Percentiles rank a stretch among this genome's conserved stretches.
These are phyloP conservation scores for Cephus pygmeus DNA, from an alignment of 2,888 invertebrate species.

Conservation along the genomic window DNA sequence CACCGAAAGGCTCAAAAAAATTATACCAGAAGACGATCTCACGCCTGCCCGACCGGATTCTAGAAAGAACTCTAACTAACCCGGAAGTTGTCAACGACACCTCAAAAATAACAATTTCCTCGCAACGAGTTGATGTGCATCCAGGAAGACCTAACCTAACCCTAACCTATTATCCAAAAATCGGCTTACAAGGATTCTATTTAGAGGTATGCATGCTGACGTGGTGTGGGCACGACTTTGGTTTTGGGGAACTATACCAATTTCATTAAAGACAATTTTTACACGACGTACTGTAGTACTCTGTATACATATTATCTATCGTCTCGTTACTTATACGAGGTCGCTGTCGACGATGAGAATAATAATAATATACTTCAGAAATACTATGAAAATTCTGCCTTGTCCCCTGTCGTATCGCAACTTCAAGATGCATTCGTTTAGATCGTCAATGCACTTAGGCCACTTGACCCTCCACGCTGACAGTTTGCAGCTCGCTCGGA, in stretches of 20 bases:
- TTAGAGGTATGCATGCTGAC: neutral
- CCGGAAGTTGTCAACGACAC: neutral
- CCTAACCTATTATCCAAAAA: neutral
- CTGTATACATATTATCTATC: neutral
- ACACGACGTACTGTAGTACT: neutral
- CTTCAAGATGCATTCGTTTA: neutral
- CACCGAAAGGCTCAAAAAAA: neutral
- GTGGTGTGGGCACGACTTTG: neutral
- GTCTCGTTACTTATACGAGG: neutral
- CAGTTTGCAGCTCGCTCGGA: neutral
- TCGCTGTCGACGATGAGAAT: neutral
- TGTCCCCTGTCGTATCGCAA: neutral
- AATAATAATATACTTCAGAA: neutral
- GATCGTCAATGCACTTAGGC: constrained; percentile 3
- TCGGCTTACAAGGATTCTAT: neutral
- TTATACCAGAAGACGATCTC: neutral
- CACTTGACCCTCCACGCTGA: neutral
- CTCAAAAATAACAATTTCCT: neutral
- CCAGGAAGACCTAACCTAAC: neutral
- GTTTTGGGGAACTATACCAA: neutral
- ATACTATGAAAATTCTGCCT: neutral
- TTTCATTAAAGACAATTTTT: neutral
- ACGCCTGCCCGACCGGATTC: neutral
- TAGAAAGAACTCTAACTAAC: neutral
- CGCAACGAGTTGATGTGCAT: neutral